phyloP scores from a whole-genome alignment of 1,140 invertebrate genomes.

The Bombus huntii region DNA sequence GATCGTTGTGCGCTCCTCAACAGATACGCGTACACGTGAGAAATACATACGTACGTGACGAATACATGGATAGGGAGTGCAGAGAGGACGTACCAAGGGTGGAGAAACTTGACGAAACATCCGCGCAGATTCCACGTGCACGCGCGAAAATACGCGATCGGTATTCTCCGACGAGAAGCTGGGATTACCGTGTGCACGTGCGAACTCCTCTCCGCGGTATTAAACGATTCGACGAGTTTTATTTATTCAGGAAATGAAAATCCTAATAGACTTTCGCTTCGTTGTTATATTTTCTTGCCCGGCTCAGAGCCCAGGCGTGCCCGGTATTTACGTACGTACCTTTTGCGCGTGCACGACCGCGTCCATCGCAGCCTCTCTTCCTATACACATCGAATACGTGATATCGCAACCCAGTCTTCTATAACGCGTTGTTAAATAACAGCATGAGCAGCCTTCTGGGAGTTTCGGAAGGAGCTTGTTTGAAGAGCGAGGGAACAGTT shows the following conservation, averaged over 20 bases:
- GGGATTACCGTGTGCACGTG: slow-evolving; percentile 69
- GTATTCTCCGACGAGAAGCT: slow-evolving; percentile 50
- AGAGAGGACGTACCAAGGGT: slow-evolving; percentile 7
- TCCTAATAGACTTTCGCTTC: slow-evolving; percentile 71
- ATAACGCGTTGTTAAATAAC: slow-evolving; percentile 55
- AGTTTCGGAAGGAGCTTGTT: slow-evolving; percentile 29
- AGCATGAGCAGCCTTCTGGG: slow-evolving; percentile 49
- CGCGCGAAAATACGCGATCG: slow-evolving; percentile 47
- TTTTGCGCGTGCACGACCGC: slow-evolving; percentile 54
- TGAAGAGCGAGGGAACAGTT: slow-evolving; percentile 10
- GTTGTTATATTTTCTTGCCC: slow-evolving; percentile 71
- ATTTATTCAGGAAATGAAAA: slow-evolving; percentile 73
- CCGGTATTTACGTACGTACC: slow-evolving; percentile 63
- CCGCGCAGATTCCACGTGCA: slow-evolving; percentile 25
- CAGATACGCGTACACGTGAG: background rate
- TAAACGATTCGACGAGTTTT: slow-evolving; percentile 71
- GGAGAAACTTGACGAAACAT: slow-evolving; percentile 23
- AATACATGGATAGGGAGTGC: background rate
- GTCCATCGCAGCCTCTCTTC: slow-evolving; percentile 32
- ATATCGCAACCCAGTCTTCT: slow-evolving; percentile 41
- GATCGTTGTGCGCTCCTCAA: slow-evolving; percentile 1
- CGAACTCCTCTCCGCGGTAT: slow-evolving; percentile 62
- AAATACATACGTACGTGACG: background rate
- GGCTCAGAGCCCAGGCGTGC: slow-evolving; percentile 15
- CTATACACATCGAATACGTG: slow-evolving; percentile 42